Base-by-base conservation (phyloP, 1,140 invertebrate species). In the Cecropterus lyciades region DNA sequence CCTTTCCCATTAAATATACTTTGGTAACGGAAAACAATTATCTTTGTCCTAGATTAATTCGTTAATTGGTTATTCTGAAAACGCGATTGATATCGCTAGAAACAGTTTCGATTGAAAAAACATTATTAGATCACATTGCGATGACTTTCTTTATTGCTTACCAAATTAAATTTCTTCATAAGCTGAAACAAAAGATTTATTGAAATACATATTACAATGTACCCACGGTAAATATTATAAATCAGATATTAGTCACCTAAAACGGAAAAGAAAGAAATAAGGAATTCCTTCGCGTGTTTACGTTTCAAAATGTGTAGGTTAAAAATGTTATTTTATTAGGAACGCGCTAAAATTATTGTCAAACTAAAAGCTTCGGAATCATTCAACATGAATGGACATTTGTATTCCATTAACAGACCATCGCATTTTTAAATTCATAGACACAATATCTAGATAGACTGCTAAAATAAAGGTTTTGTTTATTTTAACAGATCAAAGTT, bases 1-100 rank as follows among this genome's bases (percentile, higher is more conserved):
- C 45, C 37, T 56, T 42, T 55, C 33, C 52, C 16, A 20, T 42
- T 55, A 55, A 37, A 55, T n/a, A 42, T 10, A 10, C 16, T 13
- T 13, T 24, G 3, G 16, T 20, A 51, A 20, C 11, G n/a, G 20
- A 3, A 51, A 51, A 51, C 20, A 24, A 53, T 53, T 53, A 53
- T 53, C 27, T 53, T 37, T 53, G 27, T 37, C 16, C 14, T 15
- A 8, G 13, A 40, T n/a, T 33, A 33, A 33, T 10, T 40, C 37
- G 37, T 10, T 37, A 16, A 16, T 33, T 33, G 37, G 10, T 40
- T 40, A 13, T n/a, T 40, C 11, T 1, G 37, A 40, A 40, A 40
- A 40, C 3, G 10, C n/a, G 10, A n/a, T 40, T 40, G 10, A 40
- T 40, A 40, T 40, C 1, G 1, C 11, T 1, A 33, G 6, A 33